Evolutionary conservation across 2,888 invertebrate species (phyloP).

Genomic region (Tachystola acroxantha): DNA sequence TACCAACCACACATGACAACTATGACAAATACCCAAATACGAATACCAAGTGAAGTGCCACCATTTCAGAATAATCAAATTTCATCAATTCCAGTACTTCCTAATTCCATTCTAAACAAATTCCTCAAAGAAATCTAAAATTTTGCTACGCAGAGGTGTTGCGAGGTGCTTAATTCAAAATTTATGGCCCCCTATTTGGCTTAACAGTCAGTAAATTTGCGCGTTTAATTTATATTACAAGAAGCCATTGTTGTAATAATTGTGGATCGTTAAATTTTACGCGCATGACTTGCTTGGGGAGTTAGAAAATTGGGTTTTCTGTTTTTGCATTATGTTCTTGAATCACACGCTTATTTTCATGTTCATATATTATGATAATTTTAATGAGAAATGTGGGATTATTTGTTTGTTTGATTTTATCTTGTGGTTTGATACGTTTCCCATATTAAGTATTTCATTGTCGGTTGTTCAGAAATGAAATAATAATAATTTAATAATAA

Average conservation of each 20-base stretch:
- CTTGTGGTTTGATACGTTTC: no score
- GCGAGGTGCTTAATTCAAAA: slow-evolving; percentile 2
- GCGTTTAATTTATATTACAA: slow-evolving; percentile 18
- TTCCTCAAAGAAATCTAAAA: background rate
- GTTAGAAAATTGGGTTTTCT: background rate
- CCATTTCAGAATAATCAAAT: no score
- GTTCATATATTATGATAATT: no score
- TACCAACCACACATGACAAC: no score
- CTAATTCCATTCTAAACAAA: background rate
- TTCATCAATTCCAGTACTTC: background rate
- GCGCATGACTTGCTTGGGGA: slow-evolving; percentile 2
- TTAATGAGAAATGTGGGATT: no score
- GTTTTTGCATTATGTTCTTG: background rate
- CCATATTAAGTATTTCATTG: no score
- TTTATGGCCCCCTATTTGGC: slow-evolving; percentile 15
- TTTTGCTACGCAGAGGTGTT: slow-evolving; percentile 9
- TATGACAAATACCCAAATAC: no score
- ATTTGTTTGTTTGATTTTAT: no score
- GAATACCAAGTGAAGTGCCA: no score
- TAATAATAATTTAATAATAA: no score
- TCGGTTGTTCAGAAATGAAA: no score
- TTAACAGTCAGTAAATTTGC: slow-evolving; percentile 8
- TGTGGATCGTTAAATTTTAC: slow-evolving; percentile 3
- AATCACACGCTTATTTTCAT: no score
- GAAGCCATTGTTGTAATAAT: slow-evolving; percentile 9